phyloP scores from a whole-genome alignment of 2,888 invertebrate genomes.

The Tenthredo notha region DNA sequence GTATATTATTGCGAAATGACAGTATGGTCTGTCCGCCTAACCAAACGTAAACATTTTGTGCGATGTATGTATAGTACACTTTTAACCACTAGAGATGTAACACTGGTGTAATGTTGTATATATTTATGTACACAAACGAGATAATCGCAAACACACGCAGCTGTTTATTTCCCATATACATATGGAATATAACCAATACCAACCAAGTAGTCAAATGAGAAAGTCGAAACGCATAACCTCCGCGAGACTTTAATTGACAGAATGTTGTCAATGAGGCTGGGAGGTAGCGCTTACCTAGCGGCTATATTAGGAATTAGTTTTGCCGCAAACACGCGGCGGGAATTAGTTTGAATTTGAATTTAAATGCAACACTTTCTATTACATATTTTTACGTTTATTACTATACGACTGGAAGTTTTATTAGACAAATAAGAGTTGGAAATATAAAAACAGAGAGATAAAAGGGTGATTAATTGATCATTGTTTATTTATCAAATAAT shows the following conservation, averaged over 20 bases:
- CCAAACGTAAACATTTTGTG: constrained; percentile 60
- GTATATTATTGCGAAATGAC: constrained; percentile 56
- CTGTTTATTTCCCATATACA: constrained; percentile 1
- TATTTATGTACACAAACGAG: not conserved
- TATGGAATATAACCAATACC: not conserved
- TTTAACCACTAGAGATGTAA: not conserved
- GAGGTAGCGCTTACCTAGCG: not conserved
- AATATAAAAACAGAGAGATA: not conserved
- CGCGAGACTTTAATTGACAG: not conserved
- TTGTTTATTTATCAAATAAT: not conserved
- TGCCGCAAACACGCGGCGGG: not conserved
- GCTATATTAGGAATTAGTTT: not conserved
- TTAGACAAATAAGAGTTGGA: not conserved
- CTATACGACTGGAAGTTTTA: not conserved
- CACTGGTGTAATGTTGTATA: not conserved
- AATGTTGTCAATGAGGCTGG: not conserved
- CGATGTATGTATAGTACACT: constrained; percentile 44
- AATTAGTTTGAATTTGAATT: constrained; percentile 1
- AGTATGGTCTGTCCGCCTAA: constrained; percentile 50
- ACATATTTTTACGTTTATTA: not conserved
- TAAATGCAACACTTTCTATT: no score
- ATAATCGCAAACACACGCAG: constrained; percentile 16
- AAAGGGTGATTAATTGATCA: not conserved
- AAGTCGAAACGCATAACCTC: constrained; percentile 1
- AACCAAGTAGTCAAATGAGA: not conserved